These are phyloP conservation scores for Hormaphis cornu DNA, from an alignment of 1,140 invertebrate species.

Conservation along the genomic window DNA sequence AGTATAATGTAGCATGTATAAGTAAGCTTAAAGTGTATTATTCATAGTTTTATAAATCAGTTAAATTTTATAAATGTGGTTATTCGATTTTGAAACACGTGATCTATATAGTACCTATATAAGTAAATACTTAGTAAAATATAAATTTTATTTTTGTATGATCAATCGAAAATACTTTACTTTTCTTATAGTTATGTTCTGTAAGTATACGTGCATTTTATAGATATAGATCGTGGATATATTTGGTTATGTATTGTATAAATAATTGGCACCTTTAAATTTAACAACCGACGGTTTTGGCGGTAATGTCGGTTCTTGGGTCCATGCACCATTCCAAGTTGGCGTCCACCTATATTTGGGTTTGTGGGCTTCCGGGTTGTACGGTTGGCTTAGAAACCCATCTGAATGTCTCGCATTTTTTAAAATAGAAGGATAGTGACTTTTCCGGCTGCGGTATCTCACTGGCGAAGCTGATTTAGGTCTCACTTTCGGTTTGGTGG, in stretches of 20 bases:
- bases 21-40: too few relatives aligned
- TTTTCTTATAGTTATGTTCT: too few relatives aligned
- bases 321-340: conserved; percentile 20
- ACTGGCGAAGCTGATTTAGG: conserved; percentile 43
- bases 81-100: too few relatives aligned
- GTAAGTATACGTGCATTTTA: background rate
- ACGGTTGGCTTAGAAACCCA: conserved; percentile 56
- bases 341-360: conserved; percentile 69
- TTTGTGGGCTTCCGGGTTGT: conserved; percentile 62
- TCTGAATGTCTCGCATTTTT: conserved; percentile 50
- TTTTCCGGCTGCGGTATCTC: conserved; percentile 37
- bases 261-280: conserved; percentile 59
- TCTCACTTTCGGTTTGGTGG: conserved; percentile 43
- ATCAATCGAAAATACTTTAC: too few relatives aligned
- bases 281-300: conserved; percentile 56
- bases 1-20: too few relatives aligned
- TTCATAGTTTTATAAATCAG: too few relatives aligned
- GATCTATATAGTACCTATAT: too few relatives aligned
- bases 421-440: conserved; percentile 49
- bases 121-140: too few relatives aligned
- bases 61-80: too few relatives aligned
- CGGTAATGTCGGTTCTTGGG: conserved; percentile 28
- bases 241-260: too few relatives aligned
- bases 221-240: background rate
- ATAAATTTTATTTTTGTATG: too few relatives aligned